Evolutionary conservation across 2,113 vertebrate species (phyloP).

Genomic region (Propithecus coquereli): DNA sequence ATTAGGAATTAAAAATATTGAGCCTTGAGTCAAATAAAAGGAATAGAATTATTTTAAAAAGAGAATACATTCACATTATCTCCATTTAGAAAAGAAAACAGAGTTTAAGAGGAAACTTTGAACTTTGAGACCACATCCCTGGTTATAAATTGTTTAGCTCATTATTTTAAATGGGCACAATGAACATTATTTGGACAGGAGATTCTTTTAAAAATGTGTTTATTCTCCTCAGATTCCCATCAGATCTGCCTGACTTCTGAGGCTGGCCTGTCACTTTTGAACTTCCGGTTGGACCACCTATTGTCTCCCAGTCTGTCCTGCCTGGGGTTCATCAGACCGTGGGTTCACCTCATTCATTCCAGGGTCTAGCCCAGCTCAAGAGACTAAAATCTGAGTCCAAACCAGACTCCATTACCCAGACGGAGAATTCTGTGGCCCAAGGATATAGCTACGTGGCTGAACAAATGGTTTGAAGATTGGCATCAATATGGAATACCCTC

Average conservation of each 20-base stretch:
- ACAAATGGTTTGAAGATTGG: not conserved
- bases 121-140: constrained; percentile 24
- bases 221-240: not conserved
- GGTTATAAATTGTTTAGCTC: not conserved
- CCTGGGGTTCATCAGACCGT: not conserved
- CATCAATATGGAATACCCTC: not conserved
- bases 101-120: constrained; percentile 45
- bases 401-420: not conserved
- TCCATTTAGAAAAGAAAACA: constrained; percentile 4
- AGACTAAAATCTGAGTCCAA: not conserved
- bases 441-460: not conserved
- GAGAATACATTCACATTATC: constrained; percentile 11
- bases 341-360: not conserved
- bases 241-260: not conserved
- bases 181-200: not conserved
- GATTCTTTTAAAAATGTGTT: not conserved
- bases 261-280: not conserved
- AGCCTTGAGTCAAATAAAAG: constrained; percentile 71
- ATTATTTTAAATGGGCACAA: constrained; percentile 21
- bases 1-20: constrained; percentile 73
- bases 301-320: not conserved
- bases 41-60: constrained; percentile 63
- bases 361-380: not conserved
- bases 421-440: not conserved
- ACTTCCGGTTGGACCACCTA: not conserved